Evolutionary conservation across 2,113 vertebrate genomes (phyloP).

Genomic region (Myrmecophaga tridactyla): DNA sequence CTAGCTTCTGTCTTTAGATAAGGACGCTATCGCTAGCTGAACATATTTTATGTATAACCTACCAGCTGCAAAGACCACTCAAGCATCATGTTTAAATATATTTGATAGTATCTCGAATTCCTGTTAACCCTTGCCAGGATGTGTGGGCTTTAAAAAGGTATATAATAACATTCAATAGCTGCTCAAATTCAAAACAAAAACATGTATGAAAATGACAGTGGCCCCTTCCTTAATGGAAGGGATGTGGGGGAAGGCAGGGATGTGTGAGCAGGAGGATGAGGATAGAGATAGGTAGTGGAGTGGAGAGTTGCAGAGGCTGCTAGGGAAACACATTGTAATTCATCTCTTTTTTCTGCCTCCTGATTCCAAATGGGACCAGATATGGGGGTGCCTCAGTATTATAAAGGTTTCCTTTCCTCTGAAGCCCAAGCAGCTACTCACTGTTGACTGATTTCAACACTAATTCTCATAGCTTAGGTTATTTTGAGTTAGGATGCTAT

Average conservation of each 20-base stretch:
- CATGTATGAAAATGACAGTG: background rate
- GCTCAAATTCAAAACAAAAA: constrained; percentile 57
- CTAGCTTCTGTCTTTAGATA: constrained; percentile 95
- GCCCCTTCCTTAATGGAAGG: background rate
- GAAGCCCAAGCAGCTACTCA: background rate
- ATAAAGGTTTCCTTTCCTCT: background rate
- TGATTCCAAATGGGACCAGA: background rate
- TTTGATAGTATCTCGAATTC: constrained; percentile 92
- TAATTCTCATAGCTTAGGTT: background rate
- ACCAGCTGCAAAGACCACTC: constrained; percentile 95
- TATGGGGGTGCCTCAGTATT: background rate
- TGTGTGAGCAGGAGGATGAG: background rate
- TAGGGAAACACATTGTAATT: background rate
- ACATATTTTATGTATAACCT: constrained; percentile 99
- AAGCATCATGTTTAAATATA: constrained; percentile 99
- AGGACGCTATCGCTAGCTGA: constrained; percentile 95
- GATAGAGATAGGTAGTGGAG: background rate
- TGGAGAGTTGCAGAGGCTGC: background rate
- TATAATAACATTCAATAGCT: constrained; percentile 47
- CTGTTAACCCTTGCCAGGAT: constrained; percentile 85
- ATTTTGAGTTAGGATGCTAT: background rate
- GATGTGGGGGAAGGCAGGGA: background rate
- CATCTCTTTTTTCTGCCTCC: constrained; percentile 31
- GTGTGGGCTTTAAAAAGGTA: constrained; percentile 43
- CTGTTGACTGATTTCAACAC: constrained; percentile 13